Conservation (phyloP, 2,888 invertebrate genomes). For the Caenorhabditis sp. region DNA sequence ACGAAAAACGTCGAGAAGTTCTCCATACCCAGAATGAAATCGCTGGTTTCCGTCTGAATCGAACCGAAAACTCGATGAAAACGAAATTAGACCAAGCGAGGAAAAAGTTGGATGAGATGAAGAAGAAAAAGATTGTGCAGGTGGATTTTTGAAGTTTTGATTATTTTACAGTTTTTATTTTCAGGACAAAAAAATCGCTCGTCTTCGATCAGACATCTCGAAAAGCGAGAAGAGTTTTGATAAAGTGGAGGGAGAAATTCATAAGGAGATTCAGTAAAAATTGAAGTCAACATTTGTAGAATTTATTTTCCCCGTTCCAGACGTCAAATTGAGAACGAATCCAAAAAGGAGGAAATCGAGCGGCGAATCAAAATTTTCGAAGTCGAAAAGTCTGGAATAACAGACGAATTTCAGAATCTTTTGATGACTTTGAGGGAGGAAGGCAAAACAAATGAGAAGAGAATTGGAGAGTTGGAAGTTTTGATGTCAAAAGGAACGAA, state of each 20-base stretch:
- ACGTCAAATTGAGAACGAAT: constrained; percentile 55
- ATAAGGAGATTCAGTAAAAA: constrained; percentile 51
- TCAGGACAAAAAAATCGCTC: constrained; percentile 56
- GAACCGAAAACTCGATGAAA: constrained; percentile 55
- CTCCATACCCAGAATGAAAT: constrained; percentile 44
- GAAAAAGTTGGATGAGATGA: constrained; percentile 52
- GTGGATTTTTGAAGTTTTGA: neutral
- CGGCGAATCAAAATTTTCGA: constrained; percentile 57
- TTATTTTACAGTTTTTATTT: neutral
- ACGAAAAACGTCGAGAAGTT: constrained; percentile 43
- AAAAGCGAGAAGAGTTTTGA: constrained; percentile 63
- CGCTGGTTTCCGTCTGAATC: constrained; percentile 43
- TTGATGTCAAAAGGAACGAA: constrained; percentile 36
- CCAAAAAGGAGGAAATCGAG: constrained; percentile 62
- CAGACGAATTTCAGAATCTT: constrained; percentile 58
- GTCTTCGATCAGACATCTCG: constrained; percentile 52
- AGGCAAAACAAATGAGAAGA: constrained; percentile 21
- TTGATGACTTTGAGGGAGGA: constrained; percentile 42
- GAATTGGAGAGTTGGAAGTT: constrained; percentile 50
- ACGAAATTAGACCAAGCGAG: constrained; percentile 36
- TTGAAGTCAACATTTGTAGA: neutral
- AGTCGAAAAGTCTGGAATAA: constrained; percentile 58
- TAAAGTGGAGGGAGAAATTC: constrained; percentile 46
- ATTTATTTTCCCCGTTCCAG: constrained; percentile 20
- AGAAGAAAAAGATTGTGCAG: constrained; percentile 56